Percentiles rank a stretch among this genome's conserved stretches.
Evolutionary conservation across 2,888 invertebrate species (phyloP).

Genomic region (Holacanthella duospinosa): DNA sequence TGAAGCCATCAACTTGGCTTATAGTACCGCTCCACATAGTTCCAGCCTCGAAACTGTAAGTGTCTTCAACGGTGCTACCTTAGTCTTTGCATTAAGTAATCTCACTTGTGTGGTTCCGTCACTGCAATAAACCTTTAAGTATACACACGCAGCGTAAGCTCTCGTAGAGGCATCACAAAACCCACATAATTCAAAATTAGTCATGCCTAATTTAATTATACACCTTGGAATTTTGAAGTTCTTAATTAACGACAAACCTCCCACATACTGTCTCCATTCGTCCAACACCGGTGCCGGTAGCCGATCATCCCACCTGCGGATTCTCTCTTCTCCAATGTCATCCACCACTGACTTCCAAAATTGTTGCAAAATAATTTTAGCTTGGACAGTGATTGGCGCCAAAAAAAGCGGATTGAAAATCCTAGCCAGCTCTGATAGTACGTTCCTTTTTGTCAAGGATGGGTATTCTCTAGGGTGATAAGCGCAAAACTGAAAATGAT

Average conservation of each 20-base stretch:
- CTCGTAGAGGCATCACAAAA: constrained; percentile 34
- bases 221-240: constrained; percentile 1
- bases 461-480: neutral
- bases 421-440: constrained; percentile 33
- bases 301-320: constrained; percentile 36
- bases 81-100: neutral
- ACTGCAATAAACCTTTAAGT: constrained; percentile 16
- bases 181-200: constrained; percentile 29
- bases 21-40: constrained; percentile 1
- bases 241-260: neutral
- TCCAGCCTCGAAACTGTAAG: neutral
- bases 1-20: neutral
- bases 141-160: constrained; percentile 34
- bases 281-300: constrained; percentile 22
- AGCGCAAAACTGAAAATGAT: constrained; percentile 5
- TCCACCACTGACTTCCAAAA: constrained; percentile 20
- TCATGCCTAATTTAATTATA: neutral
- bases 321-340: constrained; percentile 6
- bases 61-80: constrained; percentile 5
- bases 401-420: constrained; percentile 37
- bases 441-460: neutral
- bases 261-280: constrained; percentile 1
- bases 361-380: constrained; percentile 35
- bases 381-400: constrained; percentile 27
- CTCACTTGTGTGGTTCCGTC: neutral